Conservation (phyloP, 2,113 vertebrate species). For the Ophthalmolycus amberensis region DNA sequence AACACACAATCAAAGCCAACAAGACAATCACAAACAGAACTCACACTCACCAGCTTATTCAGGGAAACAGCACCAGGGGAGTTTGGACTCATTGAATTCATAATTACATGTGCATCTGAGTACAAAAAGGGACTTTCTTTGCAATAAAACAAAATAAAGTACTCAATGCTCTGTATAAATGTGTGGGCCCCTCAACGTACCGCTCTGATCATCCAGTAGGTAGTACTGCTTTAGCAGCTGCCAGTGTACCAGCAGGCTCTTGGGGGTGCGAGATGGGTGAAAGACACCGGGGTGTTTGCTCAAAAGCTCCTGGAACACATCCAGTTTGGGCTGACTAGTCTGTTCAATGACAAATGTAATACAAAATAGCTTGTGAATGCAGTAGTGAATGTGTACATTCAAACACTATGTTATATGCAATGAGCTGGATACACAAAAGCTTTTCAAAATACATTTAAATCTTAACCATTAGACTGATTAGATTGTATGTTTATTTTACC, state of each 20-base stretch:
- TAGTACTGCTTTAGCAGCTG: constrained; percentile 98
- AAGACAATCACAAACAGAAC: neutral
- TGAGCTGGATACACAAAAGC: neutral
- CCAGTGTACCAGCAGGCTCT: constrained; percentile 95
- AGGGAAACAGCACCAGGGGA: neutral
- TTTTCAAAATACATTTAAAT: neutral
- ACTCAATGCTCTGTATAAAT: neutral
- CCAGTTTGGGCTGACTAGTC: constrained; percentile 94
- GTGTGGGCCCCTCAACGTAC: constrained; percentile 74
- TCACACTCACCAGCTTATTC: neutral
- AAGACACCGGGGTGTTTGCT: constrained; percentile 91
- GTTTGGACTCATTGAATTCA: neutral
- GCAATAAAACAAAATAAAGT: neutral
- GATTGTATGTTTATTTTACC: neutral
- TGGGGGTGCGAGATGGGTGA: constrained; percentile 91
- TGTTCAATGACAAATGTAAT: constrained; percentile 65
- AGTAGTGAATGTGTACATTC: neutral
- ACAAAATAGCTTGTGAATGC: neutral
- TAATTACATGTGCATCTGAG: neutral
- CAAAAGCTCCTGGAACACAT: constrained; percentile 94
- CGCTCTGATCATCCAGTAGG: constrained; percentile 95
- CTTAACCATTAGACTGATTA: neutral
- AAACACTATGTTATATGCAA: neutral
- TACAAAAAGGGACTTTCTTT: neutral
- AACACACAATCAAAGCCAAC: constrained; percentile 54